These are phyloP conservation scores for Nemapogon koenigi DNA, from an alignment of 2,888 invertebrate genomes.

Conservation along the genomic window DNA sequence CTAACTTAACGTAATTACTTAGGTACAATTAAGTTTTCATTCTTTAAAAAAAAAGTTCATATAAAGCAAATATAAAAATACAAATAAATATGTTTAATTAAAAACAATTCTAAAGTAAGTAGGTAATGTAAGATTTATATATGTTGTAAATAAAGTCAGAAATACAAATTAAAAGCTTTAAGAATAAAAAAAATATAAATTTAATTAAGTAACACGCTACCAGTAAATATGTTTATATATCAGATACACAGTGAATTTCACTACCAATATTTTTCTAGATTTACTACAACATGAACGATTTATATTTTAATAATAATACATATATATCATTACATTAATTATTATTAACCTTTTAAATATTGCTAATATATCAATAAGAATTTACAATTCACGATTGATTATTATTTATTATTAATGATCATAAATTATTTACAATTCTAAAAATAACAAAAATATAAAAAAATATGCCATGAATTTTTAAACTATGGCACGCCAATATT, in stretches of 20 bases:
- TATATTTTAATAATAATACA: too few species aligned
- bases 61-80: too few species aligned
- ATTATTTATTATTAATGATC: conserved; percentile 8
- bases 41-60: too few species aligned
- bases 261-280: conserved; percentile 38
- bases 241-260: conserved; percentile 31
- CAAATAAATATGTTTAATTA: too few species aligned
- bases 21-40: neutral
- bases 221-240: conserved; percentile 22
- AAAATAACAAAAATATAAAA: conserved; percentile 18
- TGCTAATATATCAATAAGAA: conserved; percentile 18
- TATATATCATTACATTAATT: neutral
- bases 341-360: neutral
- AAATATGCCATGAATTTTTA: conserved; percentile 17
- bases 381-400: conserved; percentile 32
- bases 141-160: too few species aligned
- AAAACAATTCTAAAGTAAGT: too few species aligned
- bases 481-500: neutral
- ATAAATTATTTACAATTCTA: neutral
- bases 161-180: too few species aligned
- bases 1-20: conserved; percentile 4
- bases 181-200: too few species aligned
- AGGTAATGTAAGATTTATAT: too few species aligned
- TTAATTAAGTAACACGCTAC: neutral
- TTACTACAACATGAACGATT: conserved; percentile 60